Evolutionary conservation across 2,888 invertebrate species (phyloP), one percentile per base, ranked within the genome.

Genomic region (Ophion costatus): DNA sequence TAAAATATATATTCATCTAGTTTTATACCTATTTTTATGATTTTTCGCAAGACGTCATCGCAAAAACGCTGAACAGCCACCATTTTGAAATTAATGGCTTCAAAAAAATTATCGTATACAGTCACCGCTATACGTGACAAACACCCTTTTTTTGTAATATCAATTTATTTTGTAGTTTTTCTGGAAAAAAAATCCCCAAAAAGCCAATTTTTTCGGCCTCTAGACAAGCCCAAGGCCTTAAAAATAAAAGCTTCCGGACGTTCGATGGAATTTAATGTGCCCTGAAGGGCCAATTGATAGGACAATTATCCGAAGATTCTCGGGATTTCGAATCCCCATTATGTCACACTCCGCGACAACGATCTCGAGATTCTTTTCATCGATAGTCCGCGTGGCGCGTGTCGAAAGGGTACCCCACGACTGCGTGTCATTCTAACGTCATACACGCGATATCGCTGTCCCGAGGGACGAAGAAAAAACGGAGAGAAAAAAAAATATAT

Each of bases 341-440:
- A 79, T 80, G 79, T 80, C 80, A 73, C 83, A 76, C 63, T 33
- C 45, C 11, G 22, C 66, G 77, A 66, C 71, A 57, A 75, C 80
- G 80, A 85, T 85, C 82, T 76, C 56, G 80, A 80, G 79, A 82
- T 82, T 82, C 80, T 63, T 80, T 76, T 80, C 76, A 80, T 82
- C 79, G 82, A 85, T 85, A 77, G 76, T 63, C 57, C 33, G 51
- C 17, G 17, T n/a, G 85, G 80, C 85, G 76, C 85, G 85, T 85
- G 85, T 71, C 85, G 61, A 59, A 85, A 80, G 85, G 76, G 82
- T 80, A 63, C 63, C 63, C 57, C 63, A 56, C 42, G 71, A n/a
- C 42, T 59, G 79, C 33, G 79, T 51, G 51, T 76, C 73, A 76
- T 84, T 82, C 74, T 78, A 84, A 70, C 59, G 69, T 24, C 57